Percentiles rank a stretch among this genome's conserved stretches.
These are phyloP conservation scores for Incurvaria masculella DNA, from an alignment of 2,888 invertebrate species.

Conservation along the genomic window DNA sequence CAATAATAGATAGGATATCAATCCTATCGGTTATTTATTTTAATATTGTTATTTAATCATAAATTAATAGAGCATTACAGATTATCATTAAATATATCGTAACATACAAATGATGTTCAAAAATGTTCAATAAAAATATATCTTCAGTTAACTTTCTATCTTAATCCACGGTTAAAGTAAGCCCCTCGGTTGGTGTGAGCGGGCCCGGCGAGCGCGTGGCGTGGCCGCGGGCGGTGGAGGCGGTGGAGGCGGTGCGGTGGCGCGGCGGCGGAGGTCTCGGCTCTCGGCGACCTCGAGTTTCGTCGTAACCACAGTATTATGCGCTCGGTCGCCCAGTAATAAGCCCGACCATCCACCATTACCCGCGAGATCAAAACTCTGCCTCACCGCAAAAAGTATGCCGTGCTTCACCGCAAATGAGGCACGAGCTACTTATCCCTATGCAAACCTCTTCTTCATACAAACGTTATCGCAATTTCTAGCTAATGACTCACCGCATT, in stretches of 20 bases:
- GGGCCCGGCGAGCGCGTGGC: neutral
- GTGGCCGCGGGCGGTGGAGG: neutral
- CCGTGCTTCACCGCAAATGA: conserved; percentile 40
- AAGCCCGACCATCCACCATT: conserved; percentile 25
- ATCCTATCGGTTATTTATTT: too few relatives aligned
- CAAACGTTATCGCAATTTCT: too few relatives aligned
- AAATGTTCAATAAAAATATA: neutral
- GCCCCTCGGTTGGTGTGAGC: neutral
- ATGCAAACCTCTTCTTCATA: neutral
- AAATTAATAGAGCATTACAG: too few relatives aligned
- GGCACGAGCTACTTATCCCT: conserved; percentile 25
- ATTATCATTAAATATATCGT: too few relatives aligned
- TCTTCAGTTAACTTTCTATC: neutral
- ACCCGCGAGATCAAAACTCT: conserved; percentile 33
- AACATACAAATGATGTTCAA: neutral
- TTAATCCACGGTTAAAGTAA: neutral
- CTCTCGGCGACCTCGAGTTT: conserved; percentile 21
- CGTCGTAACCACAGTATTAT: conserved; percentile 44
- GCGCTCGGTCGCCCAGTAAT: conserved; percentile 45
- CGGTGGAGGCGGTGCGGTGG: neutral
- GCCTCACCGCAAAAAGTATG: neutral
- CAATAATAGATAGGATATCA: too few relatives aligned
- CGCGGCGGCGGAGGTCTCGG: neutral
- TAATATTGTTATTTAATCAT: too few relatives aligned
- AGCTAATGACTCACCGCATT: too few relatives aligned